phyloP scores from a whole-genome alignment of 2,113 vertebrate species.

The Crotalus tigris region DNA sequence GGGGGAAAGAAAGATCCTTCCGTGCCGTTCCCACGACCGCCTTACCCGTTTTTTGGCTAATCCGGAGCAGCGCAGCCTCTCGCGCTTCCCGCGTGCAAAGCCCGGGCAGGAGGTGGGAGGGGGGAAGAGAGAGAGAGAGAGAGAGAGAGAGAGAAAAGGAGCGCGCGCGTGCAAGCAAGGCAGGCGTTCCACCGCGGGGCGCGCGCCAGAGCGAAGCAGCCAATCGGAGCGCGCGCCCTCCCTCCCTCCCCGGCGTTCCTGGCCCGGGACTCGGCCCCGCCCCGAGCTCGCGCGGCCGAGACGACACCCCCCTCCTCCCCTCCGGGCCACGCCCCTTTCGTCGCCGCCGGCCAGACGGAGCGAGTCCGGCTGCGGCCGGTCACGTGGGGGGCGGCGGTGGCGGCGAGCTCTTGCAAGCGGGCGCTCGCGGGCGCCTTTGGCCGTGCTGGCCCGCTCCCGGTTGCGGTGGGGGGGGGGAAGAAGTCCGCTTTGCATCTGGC shows the following conservation, averaged over 20 bases:
- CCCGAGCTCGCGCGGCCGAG: neutral
- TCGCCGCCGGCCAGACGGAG: too few species aligned
- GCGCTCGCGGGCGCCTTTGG: too few species aligned
- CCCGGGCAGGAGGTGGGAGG: neutral
- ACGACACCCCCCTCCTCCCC: too few species aligned
- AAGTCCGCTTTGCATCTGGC: neutral
- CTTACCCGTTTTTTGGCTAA: conserved; percentile 4
- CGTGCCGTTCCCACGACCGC: neutral
- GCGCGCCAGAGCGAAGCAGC: neutral
- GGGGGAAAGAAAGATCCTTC: neutral
- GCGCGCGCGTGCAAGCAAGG: neutral
- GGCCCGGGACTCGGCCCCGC: neutral
- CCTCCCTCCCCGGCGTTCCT: neutral
- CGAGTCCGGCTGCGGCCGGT: neutral
- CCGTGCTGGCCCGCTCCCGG: neutral
- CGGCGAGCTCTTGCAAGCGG: neutral
- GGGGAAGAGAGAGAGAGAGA: neutral
- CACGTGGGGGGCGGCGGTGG: neutral
- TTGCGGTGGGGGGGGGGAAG: neutral
- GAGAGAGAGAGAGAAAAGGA: neutral
- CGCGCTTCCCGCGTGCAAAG: neutral
- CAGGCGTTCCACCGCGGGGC: neutral
- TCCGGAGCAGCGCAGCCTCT: neutral
- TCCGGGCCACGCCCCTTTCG: neutral
- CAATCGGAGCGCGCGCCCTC: neutral